These are phyloP conservation scores for Formica exsecta DNA, from an alignment of 1,140 invertebrate species.

Conservation along the genomic window DNA sequence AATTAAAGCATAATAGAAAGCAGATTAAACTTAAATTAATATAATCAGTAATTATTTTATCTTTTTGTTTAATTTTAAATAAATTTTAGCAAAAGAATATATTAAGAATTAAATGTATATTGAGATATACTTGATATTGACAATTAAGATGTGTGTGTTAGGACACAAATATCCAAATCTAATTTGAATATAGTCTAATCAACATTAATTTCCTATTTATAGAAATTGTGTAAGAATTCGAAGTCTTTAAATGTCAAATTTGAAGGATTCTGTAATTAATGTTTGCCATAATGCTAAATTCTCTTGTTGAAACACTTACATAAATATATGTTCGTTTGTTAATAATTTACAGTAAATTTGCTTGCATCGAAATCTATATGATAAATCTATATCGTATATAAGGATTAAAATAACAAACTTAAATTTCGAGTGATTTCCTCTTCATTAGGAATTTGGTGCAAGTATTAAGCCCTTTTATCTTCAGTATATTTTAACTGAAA, in stretches of 20 bases:
- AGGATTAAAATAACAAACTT: background rate
- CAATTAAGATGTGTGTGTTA: background rate
- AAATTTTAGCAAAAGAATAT: background rate
- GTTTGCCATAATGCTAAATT: background rate
- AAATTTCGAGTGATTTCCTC: background rate
- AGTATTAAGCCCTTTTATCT: background rate
- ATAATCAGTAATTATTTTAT: constrained; percentile 1
- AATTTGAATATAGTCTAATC: background rate
- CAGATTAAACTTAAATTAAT: background rate
- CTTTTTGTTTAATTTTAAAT: constrained; percentile 4
- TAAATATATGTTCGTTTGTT: constrained; percentile 8
- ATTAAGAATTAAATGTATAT: background rate
- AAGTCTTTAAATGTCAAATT: constrained; percentile 8
- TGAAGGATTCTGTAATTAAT: background rate
- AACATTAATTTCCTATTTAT: background rate
- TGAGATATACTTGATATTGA: background rate
- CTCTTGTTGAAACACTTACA: constrained; percentile 20
- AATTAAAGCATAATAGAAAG: background rate
- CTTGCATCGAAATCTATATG: background rate
- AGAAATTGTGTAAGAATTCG: background rate
- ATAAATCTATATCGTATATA: background rate
- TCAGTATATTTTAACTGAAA: too few relatives aligned
- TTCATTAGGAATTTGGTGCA: background rate
- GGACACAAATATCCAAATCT: background rate
- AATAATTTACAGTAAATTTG: constrained; percentile 6